These are phyloP conservation scores for Lasius fuliginosus DNA, from an alignment of 2,888 invertebrate genomes.

Conservation along the genomic window DNA sequence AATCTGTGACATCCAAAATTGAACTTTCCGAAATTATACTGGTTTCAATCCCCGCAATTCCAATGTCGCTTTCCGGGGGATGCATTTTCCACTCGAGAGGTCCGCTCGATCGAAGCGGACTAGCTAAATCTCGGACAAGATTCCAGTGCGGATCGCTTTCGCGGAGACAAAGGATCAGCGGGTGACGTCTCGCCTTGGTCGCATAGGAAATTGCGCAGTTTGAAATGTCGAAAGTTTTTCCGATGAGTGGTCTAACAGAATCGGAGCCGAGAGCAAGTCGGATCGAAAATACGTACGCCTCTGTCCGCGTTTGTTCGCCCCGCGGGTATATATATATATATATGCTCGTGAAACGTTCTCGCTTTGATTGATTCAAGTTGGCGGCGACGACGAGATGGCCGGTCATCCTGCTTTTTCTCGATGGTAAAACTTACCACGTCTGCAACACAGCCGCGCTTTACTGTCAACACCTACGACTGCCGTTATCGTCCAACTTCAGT, in stretches of 20 bases:
- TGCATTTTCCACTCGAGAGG: conserved; percentile 38
- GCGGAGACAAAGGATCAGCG: conserved; percentile 27
- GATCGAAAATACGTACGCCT: not conserved
- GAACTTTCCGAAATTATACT: conserved; percentile 33
- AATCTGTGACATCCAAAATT: conserved; percentile 31
- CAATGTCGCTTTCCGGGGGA: not conserved
- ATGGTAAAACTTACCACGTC: conserved; percentile 60
- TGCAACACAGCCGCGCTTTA: conserved; percentile 50
- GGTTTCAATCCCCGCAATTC: conserved; percentile 17
- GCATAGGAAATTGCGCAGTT: conserved; percentile 51
- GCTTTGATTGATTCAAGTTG: conserved; percentile 69
- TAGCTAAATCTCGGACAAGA: conserved; percentile 43
- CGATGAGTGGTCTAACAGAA: not conserved
- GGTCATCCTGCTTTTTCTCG: conserved; percentile 58
- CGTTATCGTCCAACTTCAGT: conserved; percentile 75
- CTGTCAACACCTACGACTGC: conserved; percentile 43
- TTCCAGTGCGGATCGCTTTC: conserved; percentile 1
- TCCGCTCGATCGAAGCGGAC: conserved; percentile 29
- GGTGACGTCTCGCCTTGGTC: conserved; percentile 33
- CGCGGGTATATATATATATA: not conserved
- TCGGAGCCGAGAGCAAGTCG: conserved; percentile 22
- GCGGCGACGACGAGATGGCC: conserved; percentile 20
- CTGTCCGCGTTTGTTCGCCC: conserved; percentile 4
- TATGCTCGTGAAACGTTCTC: conserved; percentile 37
- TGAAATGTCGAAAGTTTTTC: conserved; percentile 51